Percentiles rank a stretch among this genome's conserved stretches.
phyloP scores from a whole-genome alignment of 2,113 vertebrate genomes.

The Hippocampus mohnikei region DNA sequence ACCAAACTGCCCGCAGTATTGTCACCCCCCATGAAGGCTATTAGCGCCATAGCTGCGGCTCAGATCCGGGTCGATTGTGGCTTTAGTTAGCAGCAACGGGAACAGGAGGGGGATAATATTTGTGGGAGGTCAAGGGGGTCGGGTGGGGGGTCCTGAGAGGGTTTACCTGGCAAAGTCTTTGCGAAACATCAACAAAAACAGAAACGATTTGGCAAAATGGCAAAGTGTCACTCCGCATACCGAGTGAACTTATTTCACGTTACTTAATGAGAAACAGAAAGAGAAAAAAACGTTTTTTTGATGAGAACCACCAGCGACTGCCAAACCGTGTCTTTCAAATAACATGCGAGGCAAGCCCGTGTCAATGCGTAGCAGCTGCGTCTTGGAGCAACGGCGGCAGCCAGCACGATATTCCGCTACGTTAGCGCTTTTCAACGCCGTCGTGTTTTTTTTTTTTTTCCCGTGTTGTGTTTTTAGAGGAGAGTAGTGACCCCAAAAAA shows the following conservation, averaged over 20 bases:
- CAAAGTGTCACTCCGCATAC: not conserved
- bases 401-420: not conserved
- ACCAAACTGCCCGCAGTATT: conserved; percentile 34
- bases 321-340: not conserved
- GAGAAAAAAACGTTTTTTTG: not conserved
- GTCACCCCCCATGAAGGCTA: conserved; percentile 49
- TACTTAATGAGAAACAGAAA: not conserved
- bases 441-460: not conserved
- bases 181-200: conserved; percentile 1
- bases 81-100: conserved; percentile 33
- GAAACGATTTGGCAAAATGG: not conserved
- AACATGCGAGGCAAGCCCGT: not conserved
- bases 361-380: not conserved
- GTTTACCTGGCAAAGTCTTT: conserved; percentile 15
- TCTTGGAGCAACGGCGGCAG: not conserved
- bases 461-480: not conserved
- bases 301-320: not conserved
- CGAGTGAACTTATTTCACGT: not conserved
- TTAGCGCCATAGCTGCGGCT: conserved; percentile 58
- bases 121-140: conserved; percentile 11
- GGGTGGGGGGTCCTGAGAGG: not conserved
- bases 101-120: conserved; percentile 13
- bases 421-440: not conserved
- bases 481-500: no score
- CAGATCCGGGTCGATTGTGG: conserved; percentile 45